A percentile compares a stretch with the other conserved stretches of the same genome.
phyloP scores from a whole-genome alignment of 2,888 invertebrate species.

The Scaptomyza polygonia region DNA sequence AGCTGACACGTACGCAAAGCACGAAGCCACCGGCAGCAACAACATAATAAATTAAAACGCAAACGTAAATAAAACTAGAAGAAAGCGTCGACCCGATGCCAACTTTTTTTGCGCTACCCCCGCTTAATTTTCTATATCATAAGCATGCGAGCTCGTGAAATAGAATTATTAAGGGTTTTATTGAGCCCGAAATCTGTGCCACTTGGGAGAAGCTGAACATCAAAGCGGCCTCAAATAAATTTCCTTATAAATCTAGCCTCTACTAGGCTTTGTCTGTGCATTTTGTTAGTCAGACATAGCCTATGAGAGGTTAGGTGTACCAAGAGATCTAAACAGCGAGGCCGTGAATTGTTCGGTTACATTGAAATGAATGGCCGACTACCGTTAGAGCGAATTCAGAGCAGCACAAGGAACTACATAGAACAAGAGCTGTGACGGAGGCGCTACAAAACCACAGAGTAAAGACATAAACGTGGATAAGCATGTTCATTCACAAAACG shows the following conservation, averaged over 20 bases:
- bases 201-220: background rate
- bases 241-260: conserved; percentile 86
- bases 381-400: conserved; percentile 30
- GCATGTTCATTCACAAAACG: conserved; percentile 17
- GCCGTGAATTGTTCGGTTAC: conserved; percentile 3
- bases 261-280: conserved; percentile 88
- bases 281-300: conserved; percentile 85
- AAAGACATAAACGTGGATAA: conserved; percentile 26
- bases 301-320: conserved; percentile 88
- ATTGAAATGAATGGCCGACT: conserved; percentile 22
- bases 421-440: conserved; percentile 4
- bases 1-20: conserved; percentile 54
- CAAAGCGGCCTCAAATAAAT: conserved; percentile 16
- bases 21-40: conserved; percentile 56
- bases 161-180: background rate
- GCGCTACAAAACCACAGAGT: background rate
- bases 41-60: conserved; percentile 67
- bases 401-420: background rate
- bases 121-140: too few relatives aligned
- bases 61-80: conserved; percentile 58
- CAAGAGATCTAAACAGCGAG: conserved; percentile 73
- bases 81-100: conserved; percentile 55
- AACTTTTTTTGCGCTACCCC: conserved; percentile 1
- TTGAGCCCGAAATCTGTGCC: background rate
- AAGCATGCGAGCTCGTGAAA: background rate